Evolutionary conservation across 2,113 vertebrate species (phyloP).

Genomic region (Poecilia latipinna): DNA sequence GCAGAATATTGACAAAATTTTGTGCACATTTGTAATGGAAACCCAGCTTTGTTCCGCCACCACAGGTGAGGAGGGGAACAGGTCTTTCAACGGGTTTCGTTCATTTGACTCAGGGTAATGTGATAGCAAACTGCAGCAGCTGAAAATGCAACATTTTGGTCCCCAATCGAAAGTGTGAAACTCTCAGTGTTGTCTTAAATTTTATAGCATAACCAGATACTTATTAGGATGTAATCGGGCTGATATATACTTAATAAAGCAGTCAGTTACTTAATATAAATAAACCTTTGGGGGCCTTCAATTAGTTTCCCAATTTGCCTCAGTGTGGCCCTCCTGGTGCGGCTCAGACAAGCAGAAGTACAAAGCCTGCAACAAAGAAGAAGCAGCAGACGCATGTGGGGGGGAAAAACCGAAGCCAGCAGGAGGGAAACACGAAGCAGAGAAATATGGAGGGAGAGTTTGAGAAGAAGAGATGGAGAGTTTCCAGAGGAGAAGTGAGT

Average conservation of each 20-base stretch:
- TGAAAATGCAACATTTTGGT: no score
- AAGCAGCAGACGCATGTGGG: neutral
- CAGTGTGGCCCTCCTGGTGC: neutral
- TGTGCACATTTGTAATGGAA: no score
- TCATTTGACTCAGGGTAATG: no score
- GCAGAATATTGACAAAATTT: no score
- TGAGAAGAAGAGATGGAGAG: slow-evolving; percentile 25
- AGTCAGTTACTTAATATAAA: neutral
- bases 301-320: neutral
- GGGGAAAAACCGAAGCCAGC: slow-evolving; percentile 11
- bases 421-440: slow-evolving; percentile 20
- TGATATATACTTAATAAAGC: neutral
- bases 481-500: slow-evolving; percentile 14
- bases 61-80: no score
- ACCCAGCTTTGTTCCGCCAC: no score
- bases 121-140: no score
- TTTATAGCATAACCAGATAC: neutral
- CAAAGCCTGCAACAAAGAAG: neutral
- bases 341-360: slow-evolving; percentile 7
- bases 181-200: neutral
- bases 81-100: no score
- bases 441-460: slow-evolving; percentile 12
- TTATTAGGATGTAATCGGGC: neutral
- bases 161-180: neutral
- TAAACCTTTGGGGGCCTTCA: neutral